These are phyloP conservation scores for Teleogryllus oceanicus DNA, from an alignment of 2,888 invertebrate genomes.

Conservation along the genomic window DNA sequence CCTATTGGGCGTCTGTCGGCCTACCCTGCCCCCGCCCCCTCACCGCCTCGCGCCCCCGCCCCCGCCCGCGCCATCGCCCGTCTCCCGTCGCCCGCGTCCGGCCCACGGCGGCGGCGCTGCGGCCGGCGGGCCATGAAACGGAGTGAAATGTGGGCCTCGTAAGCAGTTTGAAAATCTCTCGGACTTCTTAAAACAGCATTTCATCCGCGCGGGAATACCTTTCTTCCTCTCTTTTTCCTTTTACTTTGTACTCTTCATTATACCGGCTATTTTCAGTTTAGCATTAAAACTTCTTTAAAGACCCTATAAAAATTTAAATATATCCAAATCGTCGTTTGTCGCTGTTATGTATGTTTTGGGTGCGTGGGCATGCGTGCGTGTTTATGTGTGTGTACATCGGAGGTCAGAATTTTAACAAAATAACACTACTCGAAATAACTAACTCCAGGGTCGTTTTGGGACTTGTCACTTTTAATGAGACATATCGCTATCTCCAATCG, in stretches of 20 bases:
- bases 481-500: background rate
- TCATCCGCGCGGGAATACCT: background rate
- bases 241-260: background rate
- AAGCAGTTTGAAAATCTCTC: slow-evolving; percentile 10
- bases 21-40: background rate
- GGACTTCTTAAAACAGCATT: slow-evolving; percentile 18
- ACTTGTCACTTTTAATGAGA: slow-evolving; percentile 11
- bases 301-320: background rate
- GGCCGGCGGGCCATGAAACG: background rate
- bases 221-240: background rate
- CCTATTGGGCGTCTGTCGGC: background rate
- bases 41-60: too few relatives aligned
- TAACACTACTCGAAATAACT: background rate
- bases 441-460: background rate
- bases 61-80: too few relatives aligned
- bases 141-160: slow-evolving; percentile 9
- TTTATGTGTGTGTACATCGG: background rate
- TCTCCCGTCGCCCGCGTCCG: background rate
- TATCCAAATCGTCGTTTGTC: slow-evolving; percentile 9
- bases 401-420: slow-evolving; percentile 9
- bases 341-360: background rate
- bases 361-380: background rate
- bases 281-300: slow-evolving; percentile 9
- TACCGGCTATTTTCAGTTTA: background rate
- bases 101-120: background rate